Percentiles rank a stretch among this genome's conserved stretches.
phyloP scores from a whole-genome alignment of 2,888 invertebrate genomes.

The Trissoscelio sp. region DNA sequence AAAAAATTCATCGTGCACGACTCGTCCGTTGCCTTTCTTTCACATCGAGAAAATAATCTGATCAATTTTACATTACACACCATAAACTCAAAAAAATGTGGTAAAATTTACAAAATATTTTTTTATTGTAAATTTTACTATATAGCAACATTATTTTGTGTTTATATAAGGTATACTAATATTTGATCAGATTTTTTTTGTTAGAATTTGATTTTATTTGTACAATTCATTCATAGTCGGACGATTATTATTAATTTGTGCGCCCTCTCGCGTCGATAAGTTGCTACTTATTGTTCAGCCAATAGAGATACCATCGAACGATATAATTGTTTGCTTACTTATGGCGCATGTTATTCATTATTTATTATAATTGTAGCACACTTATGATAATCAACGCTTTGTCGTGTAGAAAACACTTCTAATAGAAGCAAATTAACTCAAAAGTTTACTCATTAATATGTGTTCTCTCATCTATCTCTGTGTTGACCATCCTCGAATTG shows the following conservation, averaged over 20 bases:
- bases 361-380: conserved; percentile 51
- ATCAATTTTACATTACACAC: too few relatives aligned
- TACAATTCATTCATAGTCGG: conserved; percentile 17
- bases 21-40: conserved; percentile 62
- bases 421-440: conserved; percentile 61
- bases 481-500: conserved; percentile 28
- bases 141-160: too few relatives aligned
- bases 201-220: too few relatives aligned
- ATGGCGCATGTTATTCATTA: conserved; percentile 67
- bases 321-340: conserved; percentile 60
- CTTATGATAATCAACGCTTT: conserved; percentile 62
- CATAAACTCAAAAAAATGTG: too few relatives aligned
- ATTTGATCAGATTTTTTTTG: conserved; percentile 26
- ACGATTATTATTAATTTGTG: conserved; percentile 1
- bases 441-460: conserved; percentile 48
- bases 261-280: conserved; percentile 22
- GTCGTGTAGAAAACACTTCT: conserved; percentile 57
- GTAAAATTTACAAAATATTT: too few relatives aligned
- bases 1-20: conserved; percentile 81
- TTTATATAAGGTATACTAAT: too few relatives aligned
- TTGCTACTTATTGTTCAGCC: conserved; percentile 16
- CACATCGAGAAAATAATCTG: too few relatives aligned
- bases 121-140: too few relatives aligned
- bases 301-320: conserved; percentile 36
- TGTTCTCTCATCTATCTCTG: conserved; percentile 48